Evolutionary conservation across 2,797 vertebrate genomes (phyloP).

Genomic region (Catostomus latipinnis): DNA sequence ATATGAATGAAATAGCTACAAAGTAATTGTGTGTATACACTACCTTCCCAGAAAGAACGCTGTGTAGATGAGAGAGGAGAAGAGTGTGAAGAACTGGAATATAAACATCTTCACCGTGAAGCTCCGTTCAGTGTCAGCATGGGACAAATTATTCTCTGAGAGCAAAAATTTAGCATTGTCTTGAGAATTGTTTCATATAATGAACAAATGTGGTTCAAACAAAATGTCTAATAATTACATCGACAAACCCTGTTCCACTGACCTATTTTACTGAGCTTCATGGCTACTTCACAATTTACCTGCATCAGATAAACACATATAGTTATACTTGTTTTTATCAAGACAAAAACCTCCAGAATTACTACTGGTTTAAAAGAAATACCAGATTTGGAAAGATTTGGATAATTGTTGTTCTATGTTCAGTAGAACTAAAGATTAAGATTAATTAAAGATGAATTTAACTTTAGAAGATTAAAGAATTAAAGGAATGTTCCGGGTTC

Average conservation of each 20-base stretch:
- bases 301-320: constrained; percentile 63
- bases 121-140: constrained; percentile 84
- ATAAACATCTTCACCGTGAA: constrained; percentile 93
- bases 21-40: neutral
- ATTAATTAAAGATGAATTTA: no score
- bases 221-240: neutral
- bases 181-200: neutral
- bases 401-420: no score
- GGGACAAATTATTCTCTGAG: constrained; percentile 86
- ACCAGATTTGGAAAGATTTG: no score
- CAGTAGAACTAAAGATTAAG: no score
- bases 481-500: no score
- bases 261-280: constrained; percentile 89
- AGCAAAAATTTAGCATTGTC: constrained; percentile 13
- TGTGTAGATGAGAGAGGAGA: constrained; percentile 92
- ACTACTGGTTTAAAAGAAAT: neutral
- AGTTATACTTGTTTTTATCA: neutral
- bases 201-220: neutral
- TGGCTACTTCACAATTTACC: constrained; percentile 86
- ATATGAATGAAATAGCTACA: neutral
- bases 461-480: no score
- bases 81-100: constrained; percentile 95
- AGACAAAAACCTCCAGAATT: neutral
- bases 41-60: constrained; percentile 97
- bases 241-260: constrained; percentile 54